Evolutionary conservation across 2,797 vertebrate genomes (phyloP), one percentile per base, ranked within the genome.

Genomic region (Intellagama lesueurii): DNA sequence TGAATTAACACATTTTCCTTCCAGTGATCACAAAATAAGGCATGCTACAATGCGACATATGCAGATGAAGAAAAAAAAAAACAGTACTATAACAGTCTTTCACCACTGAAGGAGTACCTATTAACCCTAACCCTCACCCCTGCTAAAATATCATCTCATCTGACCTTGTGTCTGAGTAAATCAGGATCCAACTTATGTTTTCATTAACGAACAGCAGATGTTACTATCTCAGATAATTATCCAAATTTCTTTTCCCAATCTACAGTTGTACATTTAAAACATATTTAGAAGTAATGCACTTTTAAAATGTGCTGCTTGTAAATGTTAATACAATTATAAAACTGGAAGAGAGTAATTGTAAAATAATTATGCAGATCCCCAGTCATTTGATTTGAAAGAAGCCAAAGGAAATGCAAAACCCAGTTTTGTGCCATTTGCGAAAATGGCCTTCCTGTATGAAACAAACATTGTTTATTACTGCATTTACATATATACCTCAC

Each of bases 381-480:
- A 87, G 47, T 30, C 24, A 30, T 32, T n/a, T 69, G 66, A 79
- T 80, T 70, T 75, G 60, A 72, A 28, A 81, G 72, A 81, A 60
- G 69, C 32, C 11, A 72, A 56, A 78, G 26, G 35, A 87, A 81
- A 72, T 87, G 52, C 86, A 87, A 56, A 81, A 44, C 24, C 17
- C 40, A 82, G 40, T 47, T 87, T 70, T 26, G 28, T 87, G n/a
- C 68, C n/a, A 22, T 69, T 87, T 87, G 78, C 80, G 77, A 80
- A 87, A 6, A 28, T 19, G 76, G 44, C 64, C 40, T 69, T 19
- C 17, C 26, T 83, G 2, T 68, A 16, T 68, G 35, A 69, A 28
- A 40, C 40, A 69, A 28, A 40, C 40, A 40, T 40, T 40, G 40
- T 40, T 40, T 40, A 40, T 40, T 40, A 40, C n/a, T n/a, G n/a